Base-by-base conservation (phyloP, 1,140 invertebrate genomes). In the Pseudomyrmex cubaensis region DNA sequence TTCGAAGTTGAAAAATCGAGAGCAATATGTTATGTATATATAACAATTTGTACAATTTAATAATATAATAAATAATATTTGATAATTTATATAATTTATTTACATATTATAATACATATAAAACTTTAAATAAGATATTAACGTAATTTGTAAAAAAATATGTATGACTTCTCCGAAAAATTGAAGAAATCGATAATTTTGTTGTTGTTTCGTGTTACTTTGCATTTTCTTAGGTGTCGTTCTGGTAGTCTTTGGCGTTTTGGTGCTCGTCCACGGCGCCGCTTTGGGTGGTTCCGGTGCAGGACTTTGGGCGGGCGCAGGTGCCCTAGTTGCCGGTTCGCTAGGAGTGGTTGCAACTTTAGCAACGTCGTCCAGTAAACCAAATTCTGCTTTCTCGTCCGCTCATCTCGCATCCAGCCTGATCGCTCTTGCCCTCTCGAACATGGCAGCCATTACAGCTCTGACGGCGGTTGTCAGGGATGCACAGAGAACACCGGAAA, bases 241-340 rank as follows among this genome's bases (percentile, higher is more conserved):
- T 3, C 91, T 95, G 66, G 91, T 94, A 2, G 94, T 95, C 1
- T 95, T 95, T 35, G 95, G 95, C 4, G 92, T 95, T 0, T 75
- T 95, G 44, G 93, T 94, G 1, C 82, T 95, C 76, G 92, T 95
- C 0, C 95, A 95, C 73, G 94, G 92, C 1, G 92, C 94, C 0
- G 93, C 94, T 0, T 85, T 95, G 59, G 93, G 94, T 20, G 89
- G 91, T 46, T 93, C 94, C 2, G 95, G 94, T 10, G 94, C 93
- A 13, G 95, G 95, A 50, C 84, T 95, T 2, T 95, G 95, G 95
- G 94, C 94, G 25, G 95, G 95, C 8, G 92, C 93, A 4, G 93
- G 93, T n/a, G 94, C 95, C 2, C 85, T 94, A 8, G 91, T 93
- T 0, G 92, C 94, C 0, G 95, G 93, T 17, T 92, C 93, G 0